phyloP scores from a whole-genome alignment of 2,113 vertebrate species.

The Orcinus orca region DNA sequence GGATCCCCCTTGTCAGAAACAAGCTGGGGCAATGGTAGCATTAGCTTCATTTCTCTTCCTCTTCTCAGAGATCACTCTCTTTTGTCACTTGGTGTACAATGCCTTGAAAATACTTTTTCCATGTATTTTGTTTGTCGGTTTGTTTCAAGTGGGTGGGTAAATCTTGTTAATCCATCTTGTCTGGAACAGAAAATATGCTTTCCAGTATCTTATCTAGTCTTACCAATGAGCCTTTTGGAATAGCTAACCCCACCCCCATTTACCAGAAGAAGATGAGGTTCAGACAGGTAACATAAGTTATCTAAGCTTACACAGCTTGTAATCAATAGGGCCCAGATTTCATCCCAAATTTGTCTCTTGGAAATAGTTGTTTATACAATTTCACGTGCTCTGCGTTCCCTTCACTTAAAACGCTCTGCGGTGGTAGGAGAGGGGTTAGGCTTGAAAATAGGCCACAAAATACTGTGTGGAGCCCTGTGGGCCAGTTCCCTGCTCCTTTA shows the following conservation, averaged over 20 bases:
- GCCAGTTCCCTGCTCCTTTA: background rate
- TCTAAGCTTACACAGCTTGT: background rate
- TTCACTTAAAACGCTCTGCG: background rate
- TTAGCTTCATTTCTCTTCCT: background rate
- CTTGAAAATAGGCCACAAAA: background rate
- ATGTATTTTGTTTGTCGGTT: background rate
- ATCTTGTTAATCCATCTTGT: background rate
- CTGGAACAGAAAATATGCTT: background rate
- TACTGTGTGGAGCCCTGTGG: background rate
- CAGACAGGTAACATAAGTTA: background rate
- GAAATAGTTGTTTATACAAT: background rate
- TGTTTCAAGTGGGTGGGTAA: background rate
- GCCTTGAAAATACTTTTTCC: background rate
- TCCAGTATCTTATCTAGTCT: background rate
- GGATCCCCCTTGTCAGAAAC: background rate
- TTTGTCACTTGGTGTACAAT: background rate
- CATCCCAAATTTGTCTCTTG: background rate
- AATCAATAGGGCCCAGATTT: background rate
- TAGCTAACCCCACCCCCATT: background rate
- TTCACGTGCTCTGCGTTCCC: background rate
- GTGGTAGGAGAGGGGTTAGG: background rate
- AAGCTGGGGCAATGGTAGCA: rapidly evolving
- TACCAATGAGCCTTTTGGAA: background rate
- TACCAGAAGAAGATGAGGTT: background rate
- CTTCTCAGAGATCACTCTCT: background rate